Base-by-base conservation (phyloP, 2,888 invertebrate genomes). In the Lamproptera curius region DNA sequence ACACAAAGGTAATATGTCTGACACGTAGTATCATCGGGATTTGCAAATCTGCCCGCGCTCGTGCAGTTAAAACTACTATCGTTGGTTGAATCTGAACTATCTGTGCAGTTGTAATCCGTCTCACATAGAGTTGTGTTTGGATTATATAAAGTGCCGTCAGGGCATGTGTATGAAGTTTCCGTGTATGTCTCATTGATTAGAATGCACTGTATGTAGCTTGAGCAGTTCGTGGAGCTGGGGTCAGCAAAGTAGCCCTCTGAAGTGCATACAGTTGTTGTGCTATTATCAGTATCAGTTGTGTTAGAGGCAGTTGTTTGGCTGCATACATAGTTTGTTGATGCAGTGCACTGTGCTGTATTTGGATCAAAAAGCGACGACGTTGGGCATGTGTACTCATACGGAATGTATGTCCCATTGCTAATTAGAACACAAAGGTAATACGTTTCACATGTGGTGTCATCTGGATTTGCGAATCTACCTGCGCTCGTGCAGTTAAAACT, bases 341-440 rank as follows among this genome's bases (percentile, higher is more conserved):
- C 37, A 0, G 58, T 42, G 42, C 33, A 59, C 1, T 53, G 47
- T 1, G 46, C 47, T 0, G 65, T 57, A 28, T 50, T 57, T 0
- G 85, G 83, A 50, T 83, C 75, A 62, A 88, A 88, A 23, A 81
- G 57, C 50, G 85, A 82, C 1, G 75, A 78, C 0, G 74, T 65
- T 0, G 85, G 83, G 46, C 87, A 87, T n/a, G 67, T 67, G 59
- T 83, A 85, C 59, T 74, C 58, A 58, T 81, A 86, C 5, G 73
- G 50, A 10, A 72, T 1, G 50, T 69, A 84, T 16, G 61, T 54
- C 31, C 48, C 51, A 11, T 47, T 66, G 33, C 58, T 59, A 48
- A 61, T 55, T 49, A 61, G 69, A 28, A 76, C 67, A 55, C 88
- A 88, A 1, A 75, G 65, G 1, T 76, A 81, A 61, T 87, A 89